These are phyloP conservation scores for Muscicapa adusta DNA, from an alignment of 2,113 vertebrate genomes.

Conservation along the genomic window DNA sequence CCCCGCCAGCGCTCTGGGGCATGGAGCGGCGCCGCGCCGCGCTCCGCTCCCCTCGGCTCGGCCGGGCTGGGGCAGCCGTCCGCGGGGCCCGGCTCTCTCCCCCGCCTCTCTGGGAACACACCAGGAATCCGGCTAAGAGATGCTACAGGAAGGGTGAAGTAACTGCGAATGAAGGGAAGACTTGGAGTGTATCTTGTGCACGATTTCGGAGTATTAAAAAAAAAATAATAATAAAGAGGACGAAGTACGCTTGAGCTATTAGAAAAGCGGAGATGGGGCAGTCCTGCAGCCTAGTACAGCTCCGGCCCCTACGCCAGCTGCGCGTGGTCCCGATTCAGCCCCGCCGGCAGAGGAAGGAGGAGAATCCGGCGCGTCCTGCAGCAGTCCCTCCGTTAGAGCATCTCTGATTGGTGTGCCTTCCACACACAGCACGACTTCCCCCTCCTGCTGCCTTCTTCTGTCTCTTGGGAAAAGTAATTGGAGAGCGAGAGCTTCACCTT, in stretches of 20 bases:
- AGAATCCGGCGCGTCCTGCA: conserved; percentile 28
- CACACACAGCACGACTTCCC: conserved; percentile 44
- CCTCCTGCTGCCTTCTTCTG: conserved; percentile 8
- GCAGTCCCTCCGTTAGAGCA: conserved; percentile 42
- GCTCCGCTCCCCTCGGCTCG: neutral
- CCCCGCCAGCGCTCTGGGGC: conserved; percentile 59
- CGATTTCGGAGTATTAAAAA: neutral
- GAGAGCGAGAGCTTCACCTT: conserved; percentile 32
- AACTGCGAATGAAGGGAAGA: neutral
- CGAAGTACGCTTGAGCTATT: neutral
- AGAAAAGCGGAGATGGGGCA: neutral
- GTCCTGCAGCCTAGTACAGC: conserved; percentile 1
- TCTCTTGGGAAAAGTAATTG: conserved; percentile 44
- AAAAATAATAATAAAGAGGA: neutral
- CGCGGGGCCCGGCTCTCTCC: neutral
- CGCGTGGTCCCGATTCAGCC: neutral
- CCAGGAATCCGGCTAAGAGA: neutral
- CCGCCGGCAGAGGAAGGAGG: neutral
- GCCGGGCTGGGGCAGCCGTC: neutral
- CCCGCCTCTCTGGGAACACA: neutral
- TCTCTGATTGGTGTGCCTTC: conserved; percentile 47
- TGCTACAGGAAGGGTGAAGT: neutral
- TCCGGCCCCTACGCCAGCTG: neutral
- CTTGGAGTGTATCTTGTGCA: neutral
- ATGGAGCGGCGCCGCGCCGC: conserved; percentile 11